Conservation (phyloP, 2,797 vertebrate species). For the Acanthurus tractus region DNA sequence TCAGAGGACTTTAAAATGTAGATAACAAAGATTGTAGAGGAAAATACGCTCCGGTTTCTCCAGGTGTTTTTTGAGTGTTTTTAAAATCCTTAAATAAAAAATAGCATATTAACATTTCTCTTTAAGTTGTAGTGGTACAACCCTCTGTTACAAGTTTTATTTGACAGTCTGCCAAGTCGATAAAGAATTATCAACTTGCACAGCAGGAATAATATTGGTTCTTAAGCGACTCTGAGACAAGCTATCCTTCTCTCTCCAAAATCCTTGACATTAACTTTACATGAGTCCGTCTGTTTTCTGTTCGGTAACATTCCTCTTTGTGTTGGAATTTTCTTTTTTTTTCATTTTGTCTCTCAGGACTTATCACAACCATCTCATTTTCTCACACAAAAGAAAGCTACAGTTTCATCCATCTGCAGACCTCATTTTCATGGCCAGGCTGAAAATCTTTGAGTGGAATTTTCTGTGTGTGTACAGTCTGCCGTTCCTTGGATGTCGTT, state of each 20-base stretch:
- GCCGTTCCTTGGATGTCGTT: slow-evolving; percentile 76
- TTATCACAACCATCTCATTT: slow-evolving; percentile 49
- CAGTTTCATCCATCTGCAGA: slow-evolving; percentile 57
- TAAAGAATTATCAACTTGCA: slow-evolving; percentile 34
- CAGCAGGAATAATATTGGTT: slow-evolving; percentile 43
- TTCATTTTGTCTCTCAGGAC: slow-evolving; percentile 36
- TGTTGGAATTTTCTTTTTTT: background rate
- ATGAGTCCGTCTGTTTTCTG: slow-evolving; percentile 37
- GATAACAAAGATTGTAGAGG: slow-evolving; percentile 17
- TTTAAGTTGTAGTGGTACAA: slow-evolving; percentile 22
- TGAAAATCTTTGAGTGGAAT: slow-evolving; percentile 65
- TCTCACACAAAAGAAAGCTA: slow-evolving; percentile 23
- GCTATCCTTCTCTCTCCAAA: slow-evolving; percentile 18
- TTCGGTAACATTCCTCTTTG: slow-evolving; percentile 15
- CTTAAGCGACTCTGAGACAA: slow-evolving; percentile 26
- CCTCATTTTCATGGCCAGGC: slow-evolving; percentile 67
- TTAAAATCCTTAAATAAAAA: background rate
- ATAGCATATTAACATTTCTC: slow-evolving; percentile 6
- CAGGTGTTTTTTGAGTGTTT: slow-evolving; percentile 18
- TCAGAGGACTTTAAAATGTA: background rate
- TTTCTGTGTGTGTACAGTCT: slow-evolving; percentile 66
- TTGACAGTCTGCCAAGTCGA: slow-evolving; percentile 28
- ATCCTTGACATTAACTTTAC: slow-evolving; percentile 42
- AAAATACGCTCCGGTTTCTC: slow-evolving; percentile 16
- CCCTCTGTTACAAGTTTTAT: slow-evolving; percentile 17